phyloP scores from a whole-genome alignment of 2,797 vertebrate species.

The Galago senegalensis region DNA sequence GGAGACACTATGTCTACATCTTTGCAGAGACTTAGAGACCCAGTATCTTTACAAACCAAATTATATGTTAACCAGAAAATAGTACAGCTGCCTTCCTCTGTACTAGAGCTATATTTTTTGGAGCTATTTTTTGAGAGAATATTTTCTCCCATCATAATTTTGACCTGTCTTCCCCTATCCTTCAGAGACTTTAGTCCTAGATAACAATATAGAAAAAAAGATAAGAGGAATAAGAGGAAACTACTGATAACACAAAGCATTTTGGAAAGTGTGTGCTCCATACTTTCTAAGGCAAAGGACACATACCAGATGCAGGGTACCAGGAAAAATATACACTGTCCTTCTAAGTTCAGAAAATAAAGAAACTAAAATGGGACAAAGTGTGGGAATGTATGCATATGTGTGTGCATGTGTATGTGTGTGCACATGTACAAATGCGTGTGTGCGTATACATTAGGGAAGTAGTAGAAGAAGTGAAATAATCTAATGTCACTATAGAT shows the following conservation, averaged over 20 bases:
- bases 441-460: neutral
- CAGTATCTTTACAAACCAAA: neutral
- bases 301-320: conserved; percentile 4
- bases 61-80: conserved; percentile 14
- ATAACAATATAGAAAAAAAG: neutral
- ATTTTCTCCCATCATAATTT: neutral
- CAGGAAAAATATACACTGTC: neutral
- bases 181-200: neutral
- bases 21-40: neutral
- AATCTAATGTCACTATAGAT: conserved; percentile 5
- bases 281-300: neutral
- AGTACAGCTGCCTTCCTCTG: neutral
- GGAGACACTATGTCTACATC: neutral
- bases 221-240: neutral
- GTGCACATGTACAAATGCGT: neutral
- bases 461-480: conserved; percentile 23
- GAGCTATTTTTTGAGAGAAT: conserved; percentile 1
- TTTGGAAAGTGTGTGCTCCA: neutral
- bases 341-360: conserved; percentile 23
- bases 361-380: neutral
- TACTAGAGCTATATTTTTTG: neutral
- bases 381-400: neutral
- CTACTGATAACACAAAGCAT: neutral
- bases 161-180: neutral
- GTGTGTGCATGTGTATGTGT: neutral